These are phyloP conservation scores for Druon quercuslanigerum DNA, from an alignment of 1,140 invertebrate genomes.

Conservation along the genomic window DNA sequence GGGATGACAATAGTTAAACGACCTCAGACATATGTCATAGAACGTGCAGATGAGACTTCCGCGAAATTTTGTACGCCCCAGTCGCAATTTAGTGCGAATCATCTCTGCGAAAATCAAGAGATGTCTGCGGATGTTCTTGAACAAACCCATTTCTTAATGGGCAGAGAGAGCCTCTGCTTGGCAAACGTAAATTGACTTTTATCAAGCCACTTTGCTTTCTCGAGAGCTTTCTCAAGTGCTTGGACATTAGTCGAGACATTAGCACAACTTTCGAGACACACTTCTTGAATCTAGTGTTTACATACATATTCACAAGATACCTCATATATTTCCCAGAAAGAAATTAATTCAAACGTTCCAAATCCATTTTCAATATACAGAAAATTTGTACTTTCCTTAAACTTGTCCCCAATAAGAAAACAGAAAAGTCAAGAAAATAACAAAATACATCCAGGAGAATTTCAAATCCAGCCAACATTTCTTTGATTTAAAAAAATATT, in stretches of 20 bases:
- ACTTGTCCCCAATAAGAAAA: too few relatives aligned
- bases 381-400: too few relatives aligned
- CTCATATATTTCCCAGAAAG: too few relatives aligned
- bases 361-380: too few relatives aligned
- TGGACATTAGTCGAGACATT: slow-evolving; percentile 33
- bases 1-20: neutral
- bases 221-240: slow-evolving; percentile 41
- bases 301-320: too few relatives aligned
- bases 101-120: slow-evolving; percentile 19
- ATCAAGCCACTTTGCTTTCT: slow-evolving; percentile 52
- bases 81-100: slow-evolving; percentile 39
- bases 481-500: too few relatives aligned
- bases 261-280: too few relatives aligned
- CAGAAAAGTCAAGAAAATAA: too few relatives aligned
- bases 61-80: slow-evolving; percentile 38
- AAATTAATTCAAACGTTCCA: too few relatives aligned
- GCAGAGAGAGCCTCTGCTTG: slow-evolving; percentile 39
- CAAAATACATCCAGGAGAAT: too few relatives aligned
- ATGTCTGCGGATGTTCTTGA: slow-evolving; percentile 43
- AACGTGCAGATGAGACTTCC: slow-evolving; percentile 13
- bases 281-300: too few relatives aligned
- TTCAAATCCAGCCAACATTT: too few relatives aligned
- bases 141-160: slow-evolving; percentile 53
- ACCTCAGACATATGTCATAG: neutral
- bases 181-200: slow-evolving; percentile 53